Evolutionary conservation across 2,888 invertebrate genomes (phyloP), one percentile per base, ranked within the genome.

Genomic region (Nesidiocoris tenuis): DNA sequence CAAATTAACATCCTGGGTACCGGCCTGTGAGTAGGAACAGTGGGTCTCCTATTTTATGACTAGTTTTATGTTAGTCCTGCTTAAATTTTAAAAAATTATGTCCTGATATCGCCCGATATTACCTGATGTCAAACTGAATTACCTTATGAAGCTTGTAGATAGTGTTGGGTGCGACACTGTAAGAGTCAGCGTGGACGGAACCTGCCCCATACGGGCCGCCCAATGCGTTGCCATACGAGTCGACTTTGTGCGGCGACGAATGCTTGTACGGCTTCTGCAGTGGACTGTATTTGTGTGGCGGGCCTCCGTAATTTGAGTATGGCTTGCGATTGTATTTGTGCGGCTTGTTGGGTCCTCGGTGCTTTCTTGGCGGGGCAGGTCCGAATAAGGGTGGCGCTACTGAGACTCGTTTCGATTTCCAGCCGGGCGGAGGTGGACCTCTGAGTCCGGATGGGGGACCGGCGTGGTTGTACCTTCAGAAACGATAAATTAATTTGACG

Each of bases 91-190:
- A n/a, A n/a, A n/a, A n/a, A n/a, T n/a, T n/a, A n/a, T n/a, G n/a
- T n/a, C n/a, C n/a, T n/a, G n/a, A n/a, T n/a, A n/a, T n/a, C n/a
- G n/a, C n/a, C n/a, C n/a, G n/a, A n/a, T n/a, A n/a, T n/a, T n/a
- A n/a, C n/a, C n/a, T n/a, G n/a, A n/a, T n/a, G n/a, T n/a, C n/a
- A n/a, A n/a, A n/a, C n/a, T n/a, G n/a, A n/a, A n/a, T n/a, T 17
- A 63, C 72, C 72, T 72, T 72, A 54, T 72, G 72, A 7, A 72
- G 61, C 61, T 72, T 61, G 72, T 72, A 72, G 12, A 72, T 61
- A n/a, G 63, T 18, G 39, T 64, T 77, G 23, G 7, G 76, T 66
- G 22, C 71, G 3, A 39, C 77, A 12, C 71, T 70, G 24, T 76
- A 78, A 61, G 23, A 59, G 66, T 76, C 78, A 2, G 61, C 68